Conservation (phyloP, 2,113 vertebrate species). For the Martes martes region DNA sequence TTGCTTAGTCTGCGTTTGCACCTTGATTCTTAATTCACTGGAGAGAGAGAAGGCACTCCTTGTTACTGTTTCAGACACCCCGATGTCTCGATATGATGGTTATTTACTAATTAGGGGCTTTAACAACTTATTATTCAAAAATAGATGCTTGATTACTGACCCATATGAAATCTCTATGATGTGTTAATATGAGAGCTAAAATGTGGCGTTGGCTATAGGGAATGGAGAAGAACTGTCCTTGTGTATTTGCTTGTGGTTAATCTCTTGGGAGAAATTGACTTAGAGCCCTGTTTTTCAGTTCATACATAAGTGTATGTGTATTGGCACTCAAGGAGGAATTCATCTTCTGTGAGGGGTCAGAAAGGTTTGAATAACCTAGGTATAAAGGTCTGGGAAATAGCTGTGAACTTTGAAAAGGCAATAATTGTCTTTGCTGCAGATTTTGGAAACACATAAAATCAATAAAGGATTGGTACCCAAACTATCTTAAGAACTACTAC, state of each 20-base stretch:
- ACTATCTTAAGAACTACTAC: neutral
- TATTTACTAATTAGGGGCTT: neutral
- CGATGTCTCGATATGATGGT: neutral
- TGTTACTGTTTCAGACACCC: conserved; percentile 7
- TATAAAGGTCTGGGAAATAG: neutral
- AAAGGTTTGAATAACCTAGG: neutral
- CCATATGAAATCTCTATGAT: neutral
- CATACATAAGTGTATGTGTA: neutral
- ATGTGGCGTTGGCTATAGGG: neutral
- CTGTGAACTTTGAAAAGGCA: neutral
- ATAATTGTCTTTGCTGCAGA: neutral
- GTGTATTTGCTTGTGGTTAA: conserved; percentile 25
- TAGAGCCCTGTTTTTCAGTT: neutral
- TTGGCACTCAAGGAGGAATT: neutral
- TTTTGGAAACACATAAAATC: neutral
- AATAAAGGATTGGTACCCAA: neutral
- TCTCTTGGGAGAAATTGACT: neutral
- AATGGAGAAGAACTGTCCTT: neutral
- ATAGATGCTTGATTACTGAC: neutral
- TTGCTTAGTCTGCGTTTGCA: neutral
- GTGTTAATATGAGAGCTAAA: neutral
- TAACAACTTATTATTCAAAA: neutral
- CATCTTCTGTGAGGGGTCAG: neutral
- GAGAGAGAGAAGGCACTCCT: neutral
- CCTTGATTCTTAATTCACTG: neutral